Base-by-base conservation (phyloP, 2,113 vertebrate species). In the Psammodynastes pulverulentus region DNA sequence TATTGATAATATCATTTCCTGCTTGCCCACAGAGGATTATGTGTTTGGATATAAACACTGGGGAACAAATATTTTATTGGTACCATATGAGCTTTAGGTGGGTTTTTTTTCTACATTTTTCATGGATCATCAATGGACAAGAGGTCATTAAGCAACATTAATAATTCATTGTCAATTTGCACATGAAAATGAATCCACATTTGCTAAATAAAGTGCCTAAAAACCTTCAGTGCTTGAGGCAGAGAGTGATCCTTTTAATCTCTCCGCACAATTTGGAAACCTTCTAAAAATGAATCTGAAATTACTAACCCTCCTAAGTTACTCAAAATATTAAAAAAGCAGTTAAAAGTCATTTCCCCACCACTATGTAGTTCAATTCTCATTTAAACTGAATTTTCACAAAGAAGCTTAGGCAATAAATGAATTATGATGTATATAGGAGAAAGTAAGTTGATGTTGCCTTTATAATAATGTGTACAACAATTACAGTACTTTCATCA, bases 21-120 rank as follows among this genome's bases (percentile, higher is more conserved):
- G n/a, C 93, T 96, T 94, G 95, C 91, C 89, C 89, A 89, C 0
- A 29, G 2, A 88, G 87, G 90, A 96, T 88, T 84, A 67, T 95
- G 91, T 91, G 34, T 91, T 95, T 89, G 87, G 94, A 96, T 94
- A 94, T 90, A 93, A 93, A 79, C 56, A 87, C 2, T 17, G 21
- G 86, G 19, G 3, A 94, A 89, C 1, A 9, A 93, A 58, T 92
- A 91, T 7, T 9, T 93, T 4, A 93, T 48, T 5, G 86, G 4
- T 91, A 9, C 0, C 15, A 19, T 92, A 56, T 62, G 4, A 86
- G 1, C 89, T 29, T 48, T 87, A n/a, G 45, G 24, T 0, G 46
- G 45, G n/a, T n/a, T 0, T 52, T 91, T 7, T 90, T 23, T 48
- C 95, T 90, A 92, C 91, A 67, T 89, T 94, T 26, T 53, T 93